These are phyloP conservation scores for Felis chaus DNA, from an alignment of 2,113 vertebrate species.

Conservation along the genomic window DNA sequence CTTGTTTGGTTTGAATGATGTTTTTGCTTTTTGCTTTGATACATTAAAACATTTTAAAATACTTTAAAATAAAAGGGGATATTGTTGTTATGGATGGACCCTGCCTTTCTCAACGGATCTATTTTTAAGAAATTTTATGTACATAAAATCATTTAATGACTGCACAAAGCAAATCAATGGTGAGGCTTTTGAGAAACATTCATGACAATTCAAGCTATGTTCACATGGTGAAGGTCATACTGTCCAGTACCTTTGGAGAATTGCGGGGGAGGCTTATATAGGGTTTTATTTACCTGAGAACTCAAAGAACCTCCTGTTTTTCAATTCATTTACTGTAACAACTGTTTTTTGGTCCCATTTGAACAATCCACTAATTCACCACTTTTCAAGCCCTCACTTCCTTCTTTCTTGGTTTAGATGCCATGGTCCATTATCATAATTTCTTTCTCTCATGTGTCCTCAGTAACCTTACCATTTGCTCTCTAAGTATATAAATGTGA, in stretches of 20 bases:
- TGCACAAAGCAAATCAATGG: background rate
- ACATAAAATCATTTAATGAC: conserved; percentile 8
- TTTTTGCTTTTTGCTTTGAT: conserved; percentile 48
- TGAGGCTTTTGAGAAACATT: background rate
- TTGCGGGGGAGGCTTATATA: background rate
- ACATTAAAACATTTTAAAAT: conserved; percentile 41
- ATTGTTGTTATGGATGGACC: background rate
- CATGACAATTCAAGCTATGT: background rate
- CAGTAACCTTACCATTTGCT: background rate
- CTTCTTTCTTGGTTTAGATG: background rate
- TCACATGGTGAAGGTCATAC: background rate
- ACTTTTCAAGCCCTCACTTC: background rate
- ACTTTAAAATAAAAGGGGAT: conserved; percentile 53
- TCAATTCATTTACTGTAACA: background rate
- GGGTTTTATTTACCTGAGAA: background rate
- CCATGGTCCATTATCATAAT: background rate
- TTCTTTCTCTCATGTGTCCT: background rate
- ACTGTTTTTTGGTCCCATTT: background rate
- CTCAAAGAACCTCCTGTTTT: background rate
- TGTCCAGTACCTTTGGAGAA: background rate
- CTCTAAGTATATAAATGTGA: background rate
- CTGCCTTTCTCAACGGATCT: background rate
- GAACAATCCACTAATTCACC: background rate
- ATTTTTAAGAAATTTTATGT: conserved; percentile 43
- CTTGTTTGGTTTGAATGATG: conserved; percentile 50